Percentiles rank a stretch among this genome's conserved stretches.
Conservation (phyloP, 1,140 invertebrate species). For the Nasonia giraulti region DNA sequence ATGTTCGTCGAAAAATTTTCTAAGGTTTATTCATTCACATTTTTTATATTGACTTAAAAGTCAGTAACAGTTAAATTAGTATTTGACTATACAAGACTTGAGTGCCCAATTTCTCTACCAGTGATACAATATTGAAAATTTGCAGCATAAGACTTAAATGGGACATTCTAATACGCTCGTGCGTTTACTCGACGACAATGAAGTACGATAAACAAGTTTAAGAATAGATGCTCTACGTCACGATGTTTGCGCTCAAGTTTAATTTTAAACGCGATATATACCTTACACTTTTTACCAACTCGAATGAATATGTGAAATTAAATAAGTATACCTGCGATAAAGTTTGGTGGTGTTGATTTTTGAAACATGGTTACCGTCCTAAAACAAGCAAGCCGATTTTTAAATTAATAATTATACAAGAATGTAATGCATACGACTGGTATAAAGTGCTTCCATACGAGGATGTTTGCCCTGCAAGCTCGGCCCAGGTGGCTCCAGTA, state of each 20-base stretch:
- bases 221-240: slow-evolving; percentile 23
- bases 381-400: no score
- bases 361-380: no score
- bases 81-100: not conserved
- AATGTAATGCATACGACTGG: no score
- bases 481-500: no score
- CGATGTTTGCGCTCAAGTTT: slow-evolving; percentile 27
- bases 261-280: not conserved
- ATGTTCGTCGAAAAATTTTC: no score
- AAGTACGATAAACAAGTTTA: slow-evolving; percentile 37
- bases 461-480: no score
- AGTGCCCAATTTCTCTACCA: not conserved
- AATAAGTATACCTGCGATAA: no score
- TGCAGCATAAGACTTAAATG: not conserved
- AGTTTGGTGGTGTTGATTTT: no score
- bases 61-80: not conserved
- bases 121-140: not conserved
- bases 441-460: no score
- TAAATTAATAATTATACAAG: no score
- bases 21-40: no score
- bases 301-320: not conserved
- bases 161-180: slow-evolving; percentile 10
- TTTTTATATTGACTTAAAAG: no score
- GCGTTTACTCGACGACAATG: slow-evolving; percentile 18
- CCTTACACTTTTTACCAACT: not conserved